These are phyloP conservation scores for Tetranychus cinnabarinus DNA, from an alignment of 1,140 invertebrate genomes.

Conservation along the genomic window DNA sequence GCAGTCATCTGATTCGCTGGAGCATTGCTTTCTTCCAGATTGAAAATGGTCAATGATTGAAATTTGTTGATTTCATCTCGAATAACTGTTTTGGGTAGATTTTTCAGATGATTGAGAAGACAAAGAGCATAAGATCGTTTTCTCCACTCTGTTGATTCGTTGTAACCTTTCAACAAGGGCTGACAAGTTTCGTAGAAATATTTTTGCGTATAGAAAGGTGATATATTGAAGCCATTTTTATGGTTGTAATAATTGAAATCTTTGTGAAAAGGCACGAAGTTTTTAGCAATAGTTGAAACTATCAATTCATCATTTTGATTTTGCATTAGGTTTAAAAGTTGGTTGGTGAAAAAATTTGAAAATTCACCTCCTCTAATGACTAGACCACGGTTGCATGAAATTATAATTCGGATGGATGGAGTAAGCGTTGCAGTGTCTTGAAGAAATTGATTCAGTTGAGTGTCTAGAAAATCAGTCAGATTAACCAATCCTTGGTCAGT, in stretches of 20 bases:
- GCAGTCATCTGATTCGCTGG: not conserved
- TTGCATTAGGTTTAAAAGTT: not conserved
- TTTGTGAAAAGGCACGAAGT: not conserved
- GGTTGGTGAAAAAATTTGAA: not conserved
- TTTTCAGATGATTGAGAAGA: not conserved
- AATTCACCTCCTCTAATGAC: not conserved
- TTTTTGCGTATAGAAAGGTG: not conserved
- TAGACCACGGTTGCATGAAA: not conserved
- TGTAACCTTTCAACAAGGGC: not conserved
- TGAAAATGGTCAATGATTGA: not conserved
- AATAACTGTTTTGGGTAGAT: not conserved
- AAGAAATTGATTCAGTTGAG: no score
- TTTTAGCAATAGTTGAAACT: not conserved
- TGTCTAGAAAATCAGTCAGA: no score
- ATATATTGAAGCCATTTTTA: not conserved
- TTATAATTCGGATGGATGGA: not conserved
- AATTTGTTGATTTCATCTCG: not conserved
- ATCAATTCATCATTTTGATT: not conserved
- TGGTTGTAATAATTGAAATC: not conserved
- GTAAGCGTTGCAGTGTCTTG: no score
- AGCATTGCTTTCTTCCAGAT: not conserved
- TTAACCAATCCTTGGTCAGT: no score
- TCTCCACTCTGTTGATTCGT: not conserved
- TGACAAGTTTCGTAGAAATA: not conserved
- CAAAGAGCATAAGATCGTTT: not conserved